Percentiles rank a stretch among this genome's conserved stretches.
Conservation (phyloP, 2,888 invertebrate species). For the Aphidius colemani region DNA sequence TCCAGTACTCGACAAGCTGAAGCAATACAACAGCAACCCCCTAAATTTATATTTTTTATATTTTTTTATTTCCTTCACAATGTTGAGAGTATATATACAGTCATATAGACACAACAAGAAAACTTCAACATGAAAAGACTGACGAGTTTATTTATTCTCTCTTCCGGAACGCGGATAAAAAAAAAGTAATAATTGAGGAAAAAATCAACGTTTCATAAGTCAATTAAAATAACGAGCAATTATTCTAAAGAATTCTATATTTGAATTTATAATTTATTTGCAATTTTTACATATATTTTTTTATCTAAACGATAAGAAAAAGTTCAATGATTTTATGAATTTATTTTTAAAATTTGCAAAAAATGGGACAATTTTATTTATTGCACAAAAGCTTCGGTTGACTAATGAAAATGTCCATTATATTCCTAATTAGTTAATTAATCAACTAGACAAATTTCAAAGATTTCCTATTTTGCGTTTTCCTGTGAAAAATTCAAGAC, state of each 20-base stretch:
- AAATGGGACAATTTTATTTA: constrained; percentile 7
- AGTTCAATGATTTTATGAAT: neutral
- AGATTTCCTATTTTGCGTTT: no score
- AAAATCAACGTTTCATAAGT: constrained; percentile 2
- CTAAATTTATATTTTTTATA: constrained; percentile 15
- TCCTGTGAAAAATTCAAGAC: no score
- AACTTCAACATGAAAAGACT: neutral
- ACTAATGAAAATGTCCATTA: no score
- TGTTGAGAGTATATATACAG: constrained; percentile 1
- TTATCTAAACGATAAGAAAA: constrained; percentile 1
- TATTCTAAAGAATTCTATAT: neutral
- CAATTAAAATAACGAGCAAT: constrained; percentile 24
- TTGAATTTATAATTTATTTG: constrained; percentile 1
- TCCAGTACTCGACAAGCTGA: constrained; percentile 44
- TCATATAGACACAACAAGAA: constrained; percentile 8
- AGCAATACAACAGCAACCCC: constrained; percentile 32
- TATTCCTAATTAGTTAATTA: no score
- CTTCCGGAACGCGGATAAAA: neutral
- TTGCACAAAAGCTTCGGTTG: no score
- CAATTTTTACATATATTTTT: constrained; percentile 14
- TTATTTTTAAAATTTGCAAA: no score
- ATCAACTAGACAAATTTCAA: no score
- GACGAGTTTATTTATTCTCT: neutral
- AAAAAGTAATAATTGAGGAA: neutral
- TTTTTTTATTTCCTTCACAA: constrained; percentile 13